Conservation (phyloP, 1,140 invertebrate genomes). For the Yoshiicerus persimilis region DNA sequence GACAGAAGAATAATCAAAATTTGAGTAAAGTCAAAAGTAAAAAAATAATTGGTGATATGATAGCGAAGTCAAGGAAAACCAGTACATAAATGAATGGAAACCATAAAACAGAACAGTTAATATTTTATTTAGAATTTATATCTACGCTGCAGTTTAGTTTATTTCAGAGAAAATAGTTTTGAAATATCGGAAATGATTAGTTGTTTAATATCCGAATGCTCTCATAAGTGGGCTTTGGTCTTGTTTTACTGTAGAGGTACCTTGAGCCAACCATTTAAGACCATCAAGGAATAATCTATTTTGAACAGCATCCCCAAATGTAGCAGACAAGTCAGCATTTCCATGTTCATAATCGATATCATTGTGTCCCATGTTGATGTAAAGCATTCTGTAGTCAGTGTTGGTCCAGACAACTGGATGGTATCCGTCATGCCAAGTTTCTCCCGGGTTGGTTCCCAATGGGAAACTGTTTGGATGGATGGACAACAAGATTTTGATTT, state of each 20-base stretch:
- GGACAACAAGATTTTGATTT: constrained; percentile 30
- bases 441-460: constrained; percentile 26
- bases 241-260: neutral
- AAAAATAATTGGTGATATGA: no score
- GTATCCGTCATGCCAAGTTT: constrained; percentile 37
- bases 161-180: no score
- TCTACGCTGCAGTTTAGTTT: no score
- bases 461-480: constrained; percentile 34
- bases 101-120: no score
- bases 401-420: constrained; percentile 35
- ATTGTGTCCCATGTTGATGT: constrained; percentile 35
- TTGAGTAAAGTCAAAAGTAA: no score
- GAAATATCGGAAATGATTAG: no score
- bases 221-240: neutral
- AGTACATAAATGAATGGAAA: no score
- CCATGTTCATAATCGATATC: constrained; percentile 41
- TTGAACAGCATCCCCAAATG: constrained; percentile 28
- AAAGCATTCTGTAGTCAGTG: constrained; percentile 13
- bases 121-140: no score
- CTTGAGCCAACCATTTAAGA: neutral
- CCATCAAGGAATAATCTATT: neutral
- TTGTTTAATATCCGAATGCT: neutral
- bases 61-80: no score
- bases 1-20: no score
- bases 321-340: constrained; percentile 23